Percentiles rank a stretch among this genome's conserved stretches.
These are phyloP conservation scores for Anolis sagrei DNA, from an alignment of 2,113 vertebrate species.

Conservation along the genomic window DNA sequence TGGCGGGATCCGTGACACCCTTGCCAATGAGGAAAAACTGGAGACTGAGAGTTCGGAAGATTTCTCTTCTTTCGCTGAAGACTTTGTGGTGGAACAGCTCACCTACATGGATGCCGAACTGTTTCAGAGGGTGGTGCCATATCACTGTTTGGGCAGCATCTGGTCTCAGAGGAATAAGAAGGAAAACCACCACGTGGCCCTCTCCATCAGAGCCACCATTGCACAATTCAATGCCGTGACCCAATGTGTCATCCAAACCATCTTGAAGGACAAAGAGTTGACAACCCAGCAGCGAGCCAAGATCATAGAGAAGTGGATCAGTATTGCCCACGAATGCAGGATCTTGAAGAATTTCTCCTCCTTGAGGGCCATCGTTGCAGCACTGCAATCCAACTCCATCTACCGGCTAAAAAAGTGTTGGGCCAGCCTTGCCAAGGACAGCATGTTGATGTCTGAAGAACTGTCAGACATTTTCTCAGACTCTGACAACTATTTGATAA, in stretches of 20 bases:
- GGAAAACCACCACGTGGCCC: constrained; percentile 88
- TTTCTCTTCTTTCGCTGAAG: constrained; percentile 86
- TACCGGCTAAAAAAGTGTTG: constrained; percentile 93
- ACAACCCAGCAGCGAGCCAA: constrained; percentile 87
- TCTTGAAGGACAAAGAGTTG: constrained; percentile 83
- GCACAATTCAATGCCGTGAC: constrained; percentile 93
- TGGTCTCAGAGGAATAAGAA: constrained; percentile 95
- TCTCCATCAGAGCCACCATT: constrained; percentile 92
- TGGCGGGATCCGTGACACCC: constrained; percentile 77
- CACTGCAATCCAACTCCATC: constrained; percentile 92
- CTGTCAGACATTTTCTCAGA: constrained; percentile 95
- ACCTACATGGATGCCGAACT: constrained; percentile 95
- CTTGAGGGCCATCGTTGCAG: constrained; percentile 79
- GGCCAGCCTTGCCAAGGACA: constrained; percentile 89
- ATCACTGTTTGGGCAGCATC: constrained; percentile 93
- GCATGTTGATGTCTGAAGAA: constrained; percentile 90
- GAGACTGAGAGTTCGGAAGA: constrained; percentile 82
- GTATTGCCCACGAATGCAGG: constrained; percentile 92
- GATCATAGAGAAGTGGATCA: constrained; percentile 94
- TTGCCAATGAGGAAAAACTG: constrained; percentile 81
- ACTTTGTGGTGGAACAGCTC: constrained; percentile 92
- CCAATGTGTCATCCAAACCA: constrained; percentile 89
- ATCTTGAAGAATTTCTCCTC: constrained; percentile 86
- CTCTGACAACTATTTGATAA: constrained; percentile 93
- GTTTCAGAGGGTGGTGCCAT: constrained; percentile 92